These are phyloP conservation scores for Parus major DNA, from an alignment of 2,113 vertebrate species.

Conservation along the genomic window DNA sequence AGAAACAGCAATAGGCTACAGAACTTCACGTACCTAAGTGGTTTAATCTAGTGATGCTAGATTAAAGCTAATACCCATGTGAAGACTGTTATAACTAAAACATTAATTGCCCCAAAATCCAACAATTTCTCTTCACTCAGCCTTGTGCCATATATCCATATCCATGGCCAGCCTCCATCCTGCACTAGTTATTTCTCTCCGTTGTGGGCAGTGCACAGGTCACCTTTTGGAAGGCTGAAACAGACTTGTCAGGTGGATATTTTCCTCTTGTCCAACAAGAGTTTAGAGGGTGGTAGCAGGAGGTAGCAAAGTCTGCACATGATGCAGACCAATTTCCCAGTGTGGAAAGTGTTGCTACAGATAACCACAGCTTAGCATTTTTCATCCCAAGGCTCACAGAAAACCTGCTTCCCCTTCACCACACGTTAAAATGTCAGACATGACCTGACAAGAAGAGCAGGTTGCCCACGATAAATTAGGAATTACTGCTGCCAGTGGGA, in stretches of 20 bases:
- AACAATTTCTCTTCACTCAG: background rate
- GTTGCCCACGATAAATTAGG: background rate
- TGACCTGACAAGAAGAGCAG: background rate
- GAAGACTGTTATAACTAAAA: background rate
- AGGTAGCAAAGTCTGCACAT: rapidly evolving
- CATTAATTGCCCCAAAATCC: background rate
- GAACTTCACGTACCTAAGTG: background rate
- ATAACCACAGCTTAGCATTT: background rate
- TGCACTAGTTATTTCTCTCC: background rate
- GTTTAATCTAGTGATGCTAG: background rate
- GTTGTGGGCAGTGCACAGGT: rapidly evolving
- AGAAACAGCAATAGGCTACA: background rate
- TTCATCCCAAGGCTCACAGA: background rate
- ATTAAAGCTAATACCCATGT: background rate
- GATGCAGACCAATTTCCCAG: background rate
- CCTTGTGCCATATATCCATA: background rate
- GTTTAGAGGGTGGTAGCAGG: background rate
- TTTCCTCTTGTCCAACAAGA: background rate
- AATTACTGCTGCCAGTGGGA: background rate
- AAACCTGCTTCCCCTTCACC: background rate
- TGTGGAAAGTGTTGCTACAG: background rate
- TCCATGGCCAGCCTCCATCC: background rate
- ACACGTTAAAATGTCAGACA: background rate
- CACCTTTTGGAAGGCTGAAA: background rate
- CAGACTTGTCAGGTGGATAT: background rate